Evolutionary conservation across 2,113 vertebrate species (phyloP).

Genomic region (Calyptommatus sinebrachiatus): DNA sequence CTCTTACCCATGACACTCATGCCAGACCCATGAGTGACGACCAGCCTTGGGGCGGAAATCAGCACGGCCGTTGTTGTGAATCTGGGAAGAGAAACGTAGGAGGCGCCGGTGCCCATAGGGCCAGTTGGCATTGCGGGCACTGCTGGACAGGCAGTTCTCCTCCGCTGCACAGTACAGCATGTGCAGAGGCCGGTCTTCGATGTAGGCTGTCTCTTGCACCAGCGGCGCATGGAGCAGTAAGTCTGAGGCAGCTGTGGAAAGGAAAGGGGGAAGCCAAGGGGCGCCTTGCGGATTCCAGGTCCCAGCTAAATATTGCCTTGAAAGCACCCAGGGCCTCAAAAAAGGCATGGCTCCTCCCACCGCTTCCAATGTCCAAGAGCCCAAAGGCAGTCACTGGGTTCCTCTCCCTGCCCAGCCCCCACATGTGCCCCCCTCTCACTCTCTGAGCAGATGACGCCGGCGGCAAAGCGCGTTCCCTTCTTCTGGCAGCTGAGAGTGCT

Average conservation of each 20-base stretch:
- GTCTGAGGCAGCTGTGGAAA: constrained; percentile 85
- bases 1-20: constrained; percentile 91
- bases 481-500: constrained; percentile 83
- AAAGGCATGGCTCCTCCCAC: too few relatives aligned
- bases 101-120: constrained; percentile 94
- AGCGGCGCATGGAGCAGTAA: constrained; percentile 85
- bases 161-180: constrained; percentile 96
- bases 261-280: neutral
- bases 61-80: constrained; percentile 91
- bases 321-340: neutral
- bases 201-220: constrained; percentile 93
- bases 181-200: constrained; percentile 95
- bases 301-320: neutral
- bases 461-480: constrained; percentile 80
- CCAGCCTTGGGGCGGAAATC: constrained; percentile 96
- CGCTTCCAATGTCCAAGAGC: neutral
- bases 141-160: constrained; percentile 91
- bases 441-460: constrained; percentile 96
- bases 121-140: constrained; percentile 89
- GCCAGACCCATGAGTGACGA: constrained; percentile 98
- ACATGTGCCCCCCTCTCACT: constrained; percentile 75
- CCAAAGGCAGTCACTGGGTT: neutral
- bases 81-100: constrained; percentile 97
- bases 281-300: too few relatives aligned
- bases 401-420: neutral